Evolutionary conservation across 2,797 vertebrate species (phyloP).

Genomic region (Betta splendens): DNA sequence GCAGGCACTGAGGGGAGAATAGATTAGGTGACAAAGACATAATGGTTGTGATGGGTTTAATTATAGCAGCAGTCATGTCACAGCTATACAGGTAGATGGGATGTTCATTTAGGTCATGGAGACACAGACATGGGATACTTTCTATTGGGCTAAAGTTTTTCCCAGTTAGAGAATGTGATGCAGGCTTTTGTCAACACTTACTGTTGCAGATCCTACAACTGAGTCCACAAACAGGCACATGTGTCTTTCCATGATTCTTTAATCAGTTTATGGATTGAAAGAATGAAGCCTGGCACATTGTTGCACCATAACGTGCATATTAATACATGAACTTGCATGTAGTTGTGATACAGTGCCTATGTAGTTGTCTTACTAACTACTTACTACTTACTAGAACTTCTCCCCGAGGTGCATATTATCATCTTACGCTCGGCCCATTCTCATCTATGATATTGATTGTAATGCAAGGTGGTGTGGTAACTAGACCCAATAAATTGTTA

Average conservation of each 20-base stretch:
- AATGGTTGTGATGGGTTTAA: slow-evolving; percentile 73
- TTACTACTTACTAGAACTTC: slow-evolving; percentile 55
- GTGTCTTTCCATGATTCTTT: slow-evolving; percentile 17
- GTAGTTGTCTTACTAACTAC: slow-evolving; percentile 29
- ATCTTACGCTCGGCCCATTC: slow-evolving; percentile 64
- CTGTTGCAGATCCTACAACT: slow-evolving; percentile 3
- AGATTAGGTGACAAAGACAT: slow-evolving; percentile 73
- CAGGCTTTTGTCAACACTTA: background rate
- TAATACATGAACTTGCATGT: slow-evolving; percentile 5
- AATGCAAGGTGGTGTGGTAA: slow-evolving; percentile 73
- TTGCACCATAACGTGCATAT: background rate
- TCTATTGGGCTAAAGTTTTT: slow-evolving; percentile 1
- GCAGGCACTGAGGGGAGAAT: slow-evolving; percentile 58
- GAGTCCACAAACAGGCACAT: slow-evolving; percentile 9
- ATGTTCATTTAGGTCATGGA: slow-evolving; percentile 17
- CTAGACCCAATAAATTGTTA: slow-evolving; percentile 71
- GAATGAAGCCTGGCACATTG: slow-evolving; percentile 12
- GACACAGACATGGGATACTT: slow-evolving; percentile 12
- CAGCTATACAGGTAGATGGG: slow-evolving; percentile 62
- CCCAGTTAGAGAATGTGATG: background rate
- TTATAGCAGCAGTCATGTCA: slow-evolving; percentile 68
- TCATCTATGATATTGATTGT: slow-evolving; percentile 78
- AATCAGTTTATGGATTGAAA: slow-evolving; percentile 11
- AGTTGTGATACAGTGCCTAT: slow-evolving; percentile 3
- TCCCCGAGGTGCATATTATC: slow-evolving; percentile 67